Base-by-base conservation (phyloP, 2,888 invertebrate species). In the Tholera decimalis region DNA sequence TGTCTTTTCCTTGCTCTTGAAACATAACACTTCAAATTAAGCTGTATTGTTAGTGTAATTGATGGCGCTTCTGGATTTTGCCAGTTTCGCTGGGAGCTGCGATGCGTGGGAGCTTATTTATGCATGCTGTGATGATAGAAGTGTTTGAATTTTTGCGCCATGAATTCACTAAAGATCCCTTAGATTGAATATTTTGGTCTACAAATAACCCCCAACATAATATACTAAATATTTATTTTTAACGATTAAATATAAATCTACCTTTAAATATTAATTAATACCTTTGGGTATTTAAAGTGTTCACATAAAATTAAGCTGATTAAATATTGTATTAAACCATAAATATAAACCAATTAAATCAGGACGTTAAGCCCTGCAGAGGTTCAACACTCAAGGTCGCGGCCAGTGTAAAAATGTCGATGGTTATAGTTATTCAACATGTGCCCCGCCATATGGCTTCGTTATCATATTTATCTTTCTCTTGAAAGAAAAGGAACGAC, bases 381-480 rank as follows among this genome's bases (percentile, higher is more conserved):
- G 84, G 83, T 87, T 87, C 70, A 86, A 84, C 80, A 82, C 84
- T 85, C 90, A 91, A 75, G 89, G 91, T 89, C 92, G 92, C 65
- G 91, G 91, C 85, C 87, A 84, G 58, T 63, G 72, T 85, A 82
- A 84, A 81, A 77, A 77, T 73, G 64, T 69, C 61, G 55, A 83
- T 83, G 83, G 83, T 84, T 85, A 77, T 72, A 82, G 83, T 84
- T 84, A 72, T 69, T 82, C 82, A 86, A 89, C 92, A 92, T 89
- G 85, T 91, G 92, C 84, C 84, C 76, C 70, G 86, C 91, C 93
- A 93, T 89, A 89, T 93, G 93, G 91, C 87, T 88, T 86, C 85
- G 78, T 89, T 90, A 89, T 88, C 88, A 83, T 80, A 83, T 73
- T 73, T 73, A 79, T 81, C 72, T 75, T 50, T 73, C 87, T 89